A percentile compares a stretch with the other conserved stretches of the same genome.
These are phyloP conservation scores for Solenopsis fugax DNA, from an alignment of 1,140 invertebrate genomes.

Conservation along the genomic window DNA sequence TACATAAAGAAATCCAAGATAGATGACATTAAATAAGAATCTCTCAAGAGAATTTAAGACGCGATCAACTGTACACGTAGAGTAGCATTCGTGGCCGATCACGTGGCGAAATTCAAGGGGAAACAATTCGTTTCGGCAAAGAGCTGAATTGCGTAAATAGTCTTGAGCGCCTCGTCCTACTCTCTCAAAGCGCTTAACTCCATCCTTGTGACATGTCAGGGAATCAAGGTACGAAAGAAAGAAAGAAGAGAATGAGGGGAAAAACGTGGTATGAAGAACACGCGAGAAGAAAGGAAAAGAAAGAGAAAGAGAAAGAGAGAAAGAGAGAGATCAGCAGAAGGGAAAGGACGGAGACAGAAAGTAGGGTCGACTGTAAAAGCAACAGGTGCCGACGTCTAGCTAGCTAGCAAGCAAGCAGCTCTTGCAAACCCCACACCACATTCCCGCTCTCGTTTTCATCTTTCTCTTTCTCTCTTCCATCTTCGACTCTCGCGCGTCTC, in stretches of 20 bases:
- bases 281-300: slow-evolving; percentile 59
- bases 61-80: not conserved
- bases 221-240: slow-evolving; percentile 48
- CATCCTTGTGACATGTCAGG: slow-evolving; percentile 27
- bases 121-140: slow-evolving; percentile 60
- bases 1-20: not conserved
- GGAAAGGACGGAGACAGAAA: slow-evolving; percentile 69
- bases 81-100: not conserved
- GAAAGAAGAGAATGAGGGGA: slow-evolving; percentile 29
- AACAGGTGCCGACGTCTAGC: slow-evolving; percentile 84
- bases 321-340: slow-evolving; percentile 58
- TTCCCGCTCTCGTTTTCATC: slow-evolving; percentile 47
- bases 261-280: slow-evolving; percentile 17
- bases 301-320: slow-evolving; percentile 66
- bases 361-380: slow-evolving; percentile 82
- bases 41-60: not conserved
- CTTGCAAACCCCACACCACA: slow-evolving; percentile 62
- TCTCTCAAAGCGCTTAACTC: slow-evolving; percentile 58
- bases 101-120: not conserved
- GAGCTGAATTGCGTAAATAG: slow-evolving; percentile 78
- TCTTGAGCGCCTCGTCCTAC: slow-evolving; percentile 79
- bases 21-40: not conserved
- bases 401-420: slow-evolving; percentile 81
- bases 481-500: slow-evolving; percentile 53
- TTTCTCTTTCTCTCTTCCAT: slow-evolving; percentile 58